Conservation (phyloP, 2,113 vertebrate genomes). For the Cisticola juncidis region DNA sequence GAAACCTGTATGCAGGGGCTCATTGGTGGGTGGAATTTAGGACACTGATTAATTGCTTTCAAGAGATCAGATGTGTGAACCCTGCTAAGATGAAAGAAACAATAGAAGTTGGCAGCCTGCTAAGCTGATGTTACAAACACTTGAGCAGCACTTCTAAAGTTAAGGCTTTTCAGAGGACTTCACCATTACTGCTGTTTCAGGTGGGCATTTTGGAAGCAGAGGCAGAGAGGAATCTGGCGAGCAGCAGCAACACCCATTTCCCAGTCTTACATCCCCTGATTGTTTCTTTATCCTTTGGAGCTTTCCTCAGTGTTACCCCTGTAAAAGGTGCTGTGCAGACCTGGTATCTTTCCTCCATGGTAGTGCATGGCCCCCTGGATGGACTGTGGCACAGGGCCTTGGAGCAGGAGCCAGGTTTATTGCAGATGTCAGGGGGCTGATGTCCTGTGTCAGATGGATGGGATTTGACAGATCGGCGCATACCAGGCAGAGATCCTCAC, state of each 20-base stretch:
- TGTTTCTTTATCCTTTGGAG: background rate
- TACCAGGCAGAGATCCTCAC: background rate
- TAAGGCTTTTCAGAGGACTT: background rate
- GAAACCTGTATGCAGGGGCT: conserved; percentile 36
- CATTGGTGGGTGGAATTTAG: conserved; percentile 60
- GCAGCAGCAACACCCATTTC: background rate
- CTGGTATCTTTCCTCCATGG: background rate
- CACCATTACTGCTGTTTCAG: background rate
- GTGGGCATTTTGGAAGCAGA: background rate
- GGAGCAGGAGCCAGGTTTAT: background rate
- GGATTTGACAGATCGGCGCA: background rate
- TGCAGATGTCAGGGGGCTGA: background rate
- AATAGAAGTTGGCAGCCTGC: background rate
- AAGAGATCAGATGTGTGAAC: conserved; percentile 9
- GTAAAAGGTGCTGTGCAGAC: background rate
- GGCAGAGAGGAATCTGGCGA: accelerated
- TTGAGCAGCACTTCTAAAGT: background rate
- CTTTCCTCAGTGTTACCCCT: background rate
- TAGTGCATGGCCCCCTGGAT: background rate
- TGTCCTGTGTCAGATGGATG: background rate
- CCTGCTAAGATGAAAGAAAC: background rate
- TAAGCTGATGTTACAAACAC: background rate
- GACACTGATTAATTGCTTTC: conserved; percentile 67
- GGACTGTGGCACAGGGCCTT: background rate
- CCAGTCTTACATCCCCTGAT: background rate